Percentiles rank a stretch among this genome's conserved stretches.
phyloP scores from a whole-genome alignment of 2,797 vertebrate genomes.

The Phoebastria nigripes region DNA sequence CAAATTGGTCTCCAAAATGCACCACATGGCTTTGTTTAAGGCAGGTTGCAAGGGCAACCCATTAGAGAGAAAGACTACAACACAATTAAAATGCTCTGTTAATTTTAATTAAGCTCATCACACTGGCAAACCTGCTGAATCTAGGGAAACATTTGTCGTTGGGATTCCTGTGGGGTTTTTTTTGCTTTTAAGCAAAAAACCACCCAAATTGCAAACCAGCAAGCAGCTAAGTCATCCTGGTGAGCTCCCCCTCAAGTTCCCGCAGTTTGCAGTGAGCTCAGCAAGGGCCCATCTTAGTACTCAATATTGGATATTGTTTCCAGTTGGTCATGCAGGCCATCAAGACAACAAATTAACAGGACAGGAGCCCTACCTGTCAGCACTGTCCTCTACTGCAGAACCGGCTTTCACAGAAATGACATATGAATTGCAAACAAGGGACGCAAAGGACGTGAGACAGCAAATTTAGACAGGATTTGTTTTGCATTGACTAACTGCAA shows the following conservation, averaged over 20 bases:
- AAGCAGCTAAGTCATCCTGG: background rate
- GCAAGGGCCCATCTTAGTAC: slow-evolving; percentile 1
- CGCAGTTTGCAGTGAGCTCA: background rate
- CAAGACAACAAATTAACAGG: slow-evolving; percentile 25
- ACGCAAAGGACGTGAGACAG: background rate
- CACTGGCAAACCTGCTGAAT: background rate
- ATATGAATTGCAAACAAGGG: background rate
- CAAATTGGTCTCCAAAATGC: background rate
- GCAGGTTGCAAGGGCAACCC: background rate
- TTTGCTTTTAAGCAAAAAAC: background rate
- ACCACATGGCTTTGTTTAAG: background rate
- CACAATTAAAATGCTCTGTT: background rate
- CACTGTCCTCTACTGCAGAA: background rate
- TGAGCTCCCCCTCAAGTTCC: background rate
- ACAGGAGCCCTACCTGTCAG: background rate
- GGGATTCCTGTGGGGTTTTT: background rate
- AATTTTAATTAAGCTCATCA: slow-evolving; percentile 16
- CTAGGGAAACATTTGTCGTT: background rate
- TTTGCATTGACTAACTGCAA: background rate
- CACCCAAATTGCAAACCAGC: background rate
- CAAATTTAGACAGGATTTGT: background rate
- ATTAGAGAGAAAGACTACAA: background rate
- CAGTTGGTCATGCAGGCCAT: slow-evolving; percentile 8
- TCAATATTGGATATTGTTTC: slow-evolving; percentile 27
- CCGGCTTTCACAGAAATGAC: background rate